A percentile compares a stretch with the other conserved stretches of the same genome.
phyloP scores from a whole-genome alignment of 2,113 vertebrate genomes.

The Pao palembangensis region DNA sequence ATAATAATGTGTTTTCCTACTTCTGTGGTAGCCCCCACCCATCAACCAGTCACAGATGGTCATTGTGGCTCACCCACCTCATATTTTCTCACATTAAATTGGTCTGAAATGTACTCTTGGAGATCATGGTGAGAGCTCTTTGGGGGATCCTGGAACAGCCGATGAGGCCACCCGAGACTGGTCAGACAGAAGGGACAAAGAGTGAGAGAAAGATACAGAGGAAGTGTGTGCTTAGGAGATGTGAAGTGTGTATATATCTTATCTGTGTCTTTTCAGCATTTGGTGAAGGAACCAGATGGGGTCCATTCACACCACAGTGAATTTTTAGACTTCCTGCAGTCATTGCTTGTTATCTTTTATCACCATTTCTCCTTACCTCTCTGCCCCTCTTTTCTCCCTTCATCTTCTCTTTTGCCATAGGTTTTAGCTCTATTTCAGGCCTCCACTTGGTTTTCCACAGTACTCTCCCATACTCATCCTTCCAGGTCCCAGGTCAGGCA shows the following conservation, averaged over 20 bases:
- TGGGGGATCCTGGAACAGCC: constrained; percentile 63
- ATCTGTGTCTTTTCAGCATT: constrained; percentile 64
- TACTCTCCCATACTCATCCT: too few relatives aligned
- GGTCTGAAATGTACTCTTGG: constrained; percentile 53
- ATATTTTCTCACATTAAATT: constrained; percentile 69
- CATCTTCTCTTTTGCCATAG: neutral
- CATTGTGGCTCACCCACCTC: constrained; percentile 47
- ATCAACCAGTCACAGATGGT: constrained; percentile 59
- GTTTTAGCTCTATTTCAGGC: too few relatives aligned
- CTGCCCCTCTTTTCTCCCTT: neutral
- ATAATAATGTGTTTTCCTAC: neutral
- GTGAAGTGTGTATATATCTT: constrained; percentile 21
- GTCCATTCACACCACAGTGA: constrained; percentile 82
- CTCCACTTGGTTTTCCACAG: too few relatives aligned
- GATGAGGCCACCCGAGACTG: constrained; percentile 62
- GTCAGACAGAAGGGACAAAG: constrained; percentile 41
- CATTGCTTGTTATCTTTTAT: constrained; percentile 84
- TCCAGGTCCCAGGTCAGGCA: too few relatives aligned
- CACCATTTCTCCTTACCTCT: constrained; percentile 65
- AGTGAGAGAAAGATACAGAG: constrained; percentile 18
- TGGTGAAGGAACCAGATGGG: constrained; percentile 78
- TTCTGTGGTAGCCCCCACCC: constrained; percentile 27
- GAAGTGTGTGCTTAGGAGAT: neutral
- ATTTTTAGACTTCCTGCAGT: constrained; percentile 79
- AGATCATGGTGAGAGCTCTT: constrained; percentile 57